Evolutionary conservation across 92 coral and sea anemone genomes (phyloP), one percentile per base, ranked within the genome.

Genomic region (Porites rus): DNA sequence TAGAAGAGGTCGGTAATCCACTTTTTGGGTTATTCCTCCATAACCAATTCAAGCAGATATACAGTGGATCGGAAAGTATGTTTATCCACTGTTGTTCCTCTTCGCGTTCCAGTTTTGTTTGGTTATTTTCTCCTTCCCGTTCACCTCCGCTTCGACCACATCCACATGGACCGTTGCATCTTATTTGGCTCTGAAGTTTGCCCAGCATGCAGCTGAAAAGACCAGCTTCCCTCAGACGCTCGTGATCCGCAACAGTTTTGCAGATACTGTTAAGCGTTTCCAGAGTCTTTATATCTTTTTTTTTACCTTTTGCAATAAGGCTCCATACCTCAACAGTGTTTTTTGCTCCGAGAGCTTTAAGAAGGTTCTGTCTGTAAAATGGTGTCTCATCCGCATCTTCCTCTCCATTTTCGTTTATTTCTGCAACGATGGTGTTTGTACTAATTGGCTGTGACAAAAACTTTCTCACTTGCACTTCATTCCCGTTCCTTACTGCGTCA

Each of bases 51-150:
- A 80, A 51, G 51, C 84, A 18, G 25, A 80, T 80, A 21, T 80
- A 80, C 18, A 66, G 75, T 31, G 84, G 84, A n/a, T 80, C 62
- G 54, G 75, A 80, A 51, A 80, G 75, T 24, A 80, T 80, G 6
- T n/a, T 16, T 20, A 80, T 80, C 75, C 75, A 66, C 28, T 66
- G 31, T 14, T 80, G 74, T 52, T 80, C 84, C 50, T 66, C 25
- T 51, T 80, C 75, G 65, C 21, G 64, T 17, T 66, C 63, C 17
- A 67, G 22, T 65, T 68, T 53, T 22, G 65, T 52, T 24, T 50
- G 75, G 11, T 2, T 1, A 4, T 17, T 17, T 53, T 68, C 72
- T 10, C 28, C 65, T 21, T 59, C 80, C 7, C 69, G 31, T 28
- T 28, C 31, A 28, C 31, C 4, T 28, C 31, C 31, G 4, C 31